Base-by-base conservation (phyloP, 37 sponge, comb jelly and placozoan genomes). In the Dysidea cf. avara region DNA sequence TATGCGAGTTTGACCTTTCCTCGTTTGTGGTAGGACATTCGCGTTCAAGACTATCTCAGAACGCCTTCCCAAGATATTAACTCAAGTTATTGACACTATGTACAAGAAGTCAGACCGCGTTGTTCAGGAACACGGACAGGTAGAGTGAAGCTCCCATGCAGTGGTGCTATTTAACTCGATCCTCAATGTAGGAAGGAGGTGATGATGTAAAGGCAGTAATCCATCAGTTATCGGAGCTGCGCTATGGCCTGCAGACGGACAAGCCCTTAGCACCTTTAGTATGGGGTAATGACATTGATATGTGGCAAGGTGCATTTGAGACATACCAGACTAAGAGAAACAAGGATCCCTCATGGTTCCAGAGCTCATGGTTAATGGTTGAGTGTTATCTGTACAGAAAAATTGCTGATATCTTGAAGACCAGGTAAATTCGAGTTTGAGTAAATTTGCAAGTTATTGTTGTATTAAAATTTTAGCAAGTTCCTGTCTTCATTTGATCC, bases 331-430 rank as follows among this genome's bases (percentile, higher is more conserved):
- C 73, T 53, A 66, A 60, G 60, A 43, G 66, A 13, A 83, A 76
- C 20, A 58, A 53, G 14, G 71, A 77, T 4, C 94, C 90, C 14
- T 51, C 67, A 22, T 96, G 99, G 99, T 95, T 85, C 64, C 29
- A 65, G 2, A 84, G 87, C 28, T 89, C 99, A 2, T 99, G 99
- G 99, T 82, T 99, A 39, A 92, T 84, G 66, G 82, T 90, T 0
- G 99, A 99, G 78, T 99, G 99, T 55, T 99, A 74, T 85, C 86
- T 99, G 96, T 99, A 99, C 81, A 56, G 99, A 32, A 86, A 78
- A 62, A 81, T 95, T 29, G 51, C 46, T 2, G 89, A 90, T 21
- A 58, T 81, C 26, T 25, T 86, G 17, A 35, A 68, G 39, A 78
- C 50, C 2, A 83, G 89, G 89, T 74, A 26, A 68, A 66, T 54